Conservation (phyloP, 2,888 invertebrate species). For the Nomada goodeniana region DNA sequence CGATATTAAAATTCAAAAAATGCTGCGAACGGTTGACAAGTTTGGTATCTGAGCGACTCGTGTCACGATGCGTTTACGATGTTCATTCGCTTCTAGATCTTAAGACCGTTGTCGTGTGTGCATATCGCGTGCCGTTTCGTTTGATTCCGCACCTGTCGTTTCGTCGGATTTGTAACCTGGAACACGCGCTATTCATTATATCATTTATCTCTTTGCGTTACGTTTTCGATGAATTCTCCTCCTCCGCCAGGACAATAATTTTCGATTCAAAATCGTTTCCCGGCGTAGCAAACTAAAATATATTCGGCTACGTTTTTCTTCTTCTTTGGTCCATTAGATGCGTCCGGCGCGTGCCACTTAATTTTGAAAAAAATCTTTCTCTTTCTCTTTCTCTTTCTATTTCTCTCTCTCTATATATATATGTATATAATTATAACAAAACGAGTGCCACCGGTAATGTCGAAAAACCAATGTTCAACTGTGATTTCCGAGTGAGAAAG, state of each 20-base stretch:
- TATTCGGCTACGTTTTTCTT: conserved; percentile 10
- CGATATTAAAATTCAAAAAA: too few species aligned
- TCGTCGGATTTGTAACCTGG: too few species aligned
- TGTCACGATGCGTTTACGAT: neutral
- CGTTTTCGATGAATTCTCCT: conserved; percentile 6
- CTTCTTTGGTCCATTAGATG: conserved; percentile 15
- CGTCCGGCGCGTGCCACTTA: conserved; percentile 42
- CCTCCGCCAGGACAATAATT: conserved; percentile 20
- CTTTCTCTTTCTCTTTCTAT: too few species aligned
- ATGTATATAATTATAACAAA: conserved; percentile 4
- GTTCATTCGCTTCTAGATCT: conserved; percentile 28
- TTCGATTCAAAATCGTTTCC: conserved; percentile 41
- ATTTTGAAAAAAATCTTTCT: conserved; percentile 13
- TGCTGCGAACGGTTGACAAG: too few species aligned
- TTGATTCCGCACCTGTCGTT: neutral
- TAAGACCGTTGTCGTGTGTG: neutral
- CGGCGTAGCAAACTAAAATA: conserved; percentile 13
- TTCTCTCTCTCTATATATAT: neutral
- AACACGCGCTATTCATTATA: neutral
- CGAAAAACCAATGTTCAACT: conserved; percentile 72
- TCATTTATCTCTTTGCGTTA: neutral
- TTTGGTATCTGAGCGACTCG: too few species aligned
- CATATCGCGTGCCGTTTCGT: conserved; percentile 8
- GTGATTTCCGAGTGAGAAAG: conserved; percentile 72
- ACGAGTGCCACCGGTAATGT: conserved; percentile 67